Evolutionary conservation across 2,797 vertebrate genomes (phyloP), one percentile per base, ranked within the genome.

Genomic region (Sebastes ruberrimus): DNA sequence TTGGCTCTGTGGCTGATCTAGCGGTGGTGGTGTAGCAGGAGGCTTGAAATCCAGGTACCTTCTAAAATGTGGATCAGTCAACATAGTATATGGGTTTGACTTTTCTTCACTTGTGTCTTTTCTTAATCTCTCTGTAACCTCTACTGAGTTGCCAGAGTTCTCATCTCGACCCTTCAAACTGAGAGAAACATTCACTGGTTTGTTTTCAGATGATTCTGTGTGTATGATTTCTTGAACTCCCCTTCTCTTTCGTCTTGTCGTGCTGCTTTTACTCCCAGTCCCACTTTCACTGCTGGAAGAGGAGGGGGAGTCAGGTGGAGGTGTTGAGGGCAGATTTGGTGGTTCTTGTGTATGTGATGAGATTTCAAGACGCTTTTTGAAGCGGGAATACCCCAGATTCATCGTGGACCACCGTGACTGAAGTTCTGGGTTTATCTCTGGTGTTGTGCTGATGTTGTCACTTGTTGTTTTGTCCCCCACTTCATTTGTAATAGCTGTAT

Each of bases 371-470:
- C 13, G 89, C 73, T 91, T 91, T 74, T 88, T 88, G 67, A 92
- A 91, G 62, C 84, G 92, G 4, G 93, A 94, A 8, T 87, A 5
- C 5, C 92, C 86, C 20, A 94, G 90, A 78, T 80, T 88, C 88
- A 93, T 92, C 2, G 63, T 82, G 9, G 88, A 83, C 94, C 93
- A 94, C 10, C 33, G 76, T 55, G 85, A 90, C 62, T 91, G 66
- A 33, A 92, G 88, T 42, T 94, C 91, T 81, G 87, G 38, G 38
- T 76, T 90, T 64, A 89, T 72, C 3, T 84, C 76, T 52, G 71
- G 56, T 62, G 69, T 65, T 84, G 66, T 42, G 30, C n/a, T 68
- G 13, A 63, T 38, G 6, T 65, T 83, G 28, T 76, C 42, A 68
- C 25, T 42, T 79, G 25, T 78, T 72, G 27, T 61, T 67, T 73